Base-by-base conservation (phyloP, 2,888 invertebrate genomes). In the Petrophora chlorosata region DNA sequence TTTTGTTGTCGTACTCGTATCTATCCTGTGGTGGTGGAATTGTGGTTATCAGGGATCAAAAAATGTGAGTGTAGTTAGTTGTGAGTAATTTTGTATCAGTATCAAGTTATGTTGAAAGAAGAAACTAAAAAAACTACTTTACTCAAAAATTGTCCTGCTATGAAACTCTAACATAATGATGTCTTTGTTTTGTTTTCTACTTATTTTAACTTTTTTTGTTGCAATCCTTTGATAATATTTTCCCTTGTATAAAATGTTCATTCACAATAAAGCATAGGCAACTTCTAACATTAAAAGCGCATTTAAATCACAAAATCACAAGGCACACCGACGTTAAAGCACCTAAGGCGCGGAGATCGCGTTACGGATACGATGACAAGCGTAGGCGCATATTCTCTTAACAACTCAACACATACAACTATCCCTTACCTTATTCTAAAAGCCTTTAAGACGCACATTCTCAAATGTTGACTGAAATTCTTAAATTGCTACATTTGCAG, bases 311-410 rank as follows among this genome's bases (percentile, higher is more conserved):
- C 64, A 68, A 67, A 66, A 66, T 67, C 53, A 51, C 53, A 50
- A 56, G 47, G 28, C 63, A 65, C 61, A 53, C 63, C 63, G 68
- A 66, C 63, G 61, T 71, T 71, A 76, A 73, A 77, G 69, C 73
- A 76, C 76, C 77, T 65, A 65, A 67, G 77, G 76, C 73, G 63
- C 67, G 65, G 73, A 74, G 69, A 77, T 78, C 76, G 67, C 71
- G 70, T 73, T 82, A 75, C 75, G 72, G 73, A 76, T 73, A 73
- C 68, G 76, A 70, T 82, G 84, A 83, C 82, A 76, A 78, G 83
- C 82, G 82, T 83, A 74, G 79, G 80, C 76, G 79, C 76, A 70
- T 63, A 60, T 56, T 33, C 33, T 10, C 36, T 29, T 41, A 39
- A 56, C 56, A 39, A 50, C 25, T 39, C 47, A 47, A 36, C 5